Evolutionary conservation across 2,888 invertebrate genomes (phyloP), one percentile per base, ranked within the genome.

Genomic region (Cheilosia vulpina): DNA sequence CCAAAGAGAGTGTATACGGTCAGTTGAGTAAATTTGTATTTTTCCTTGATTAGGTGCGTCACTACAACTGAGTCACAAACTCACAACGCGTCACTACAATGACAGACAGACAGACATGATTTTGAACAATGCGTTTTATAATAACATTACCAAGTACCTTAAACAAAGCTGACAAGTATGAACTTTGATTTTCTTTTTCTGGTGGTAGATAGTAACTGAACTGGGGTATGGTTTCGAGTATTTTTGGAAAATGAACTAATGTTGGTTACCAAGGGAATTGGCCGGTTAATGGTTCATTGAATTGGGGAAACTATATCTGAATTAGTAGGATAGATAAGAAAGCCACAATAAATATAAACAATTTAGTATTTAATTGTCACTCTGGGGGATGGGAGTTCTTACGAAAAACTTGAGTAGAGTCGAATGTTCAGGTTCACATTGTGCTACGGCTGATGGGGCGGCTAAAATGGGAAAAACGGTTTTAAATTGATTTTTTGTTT

Each of bases 361-460:
- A 27, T 66, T 50, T 34, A 57, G 66, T 24, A 45, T 38, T 66
- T 53, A 43, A 43, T 58, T 79, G 63, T 55, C 73, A 69, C 58
- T 31, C 79, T 2, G 3, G 38, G 69, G 66, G 50, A 72, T 43
- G 47, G 47, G 47, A n/a, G 50, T 68, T 72, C 85, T 85, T 85
- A 85, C 76, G 76, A 81, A 58, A 77, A 85, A 85, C 62, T 72
- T 85, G 0, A 81, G 76, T 27, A 85, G 81, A 81, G 27, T 76
- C 71, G 85, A 81, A 81, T 85, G 85, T 68, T 85, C 85, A 34
- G 55, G 60, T 63, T 81, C 76, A 24, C 50, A 63, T 24, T 76
- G 76, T n/a, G 31, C 55, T 38, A 27, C 24, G 38, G 71, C 38
- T 68, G 71, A 41, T 60, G 43, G 55, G 38, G 24, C 31, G 55